Conservation (phyloP, 2,888 invertebrate species). For the Drosophila parthenogenetica region DNA sequence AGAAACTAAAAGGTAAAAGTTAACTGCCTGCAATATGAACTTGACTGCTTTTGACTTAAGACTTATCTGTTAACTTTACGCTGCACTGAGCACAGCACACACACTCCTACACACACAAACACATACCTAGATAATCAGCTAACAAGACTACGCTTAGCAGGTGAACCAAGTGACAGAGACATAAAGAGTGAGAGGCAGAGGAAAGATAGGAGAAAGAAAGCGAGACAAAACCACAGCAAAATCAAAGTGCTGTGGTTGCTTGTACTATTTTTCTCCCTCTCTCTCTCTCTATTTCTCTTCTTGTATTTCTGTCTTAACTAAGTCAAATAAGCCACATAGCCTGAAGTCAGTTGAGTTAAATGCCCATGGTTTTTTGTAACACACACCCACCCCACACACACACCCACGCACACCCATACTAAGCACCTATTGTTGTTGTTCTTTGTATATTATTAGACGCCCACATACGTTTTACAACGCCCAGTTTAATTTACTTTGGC, state of each 20-base stretch:
- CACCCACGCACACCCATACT: slow-evolving; percentile 16
- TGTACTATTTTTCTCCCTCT: background rate
- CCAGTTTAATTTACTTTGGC: slow-evolving; percentile 57
- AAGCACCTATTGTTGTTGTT: slow-evolving; percentile 29
- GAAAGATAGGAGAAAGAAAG: background rate
- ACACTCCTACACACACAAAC: slow-evolving; percentile 5
- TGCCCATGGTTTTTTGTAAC: slow-evolving; percentile 40
- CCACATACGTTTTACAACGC: slow-evolving; percentile 35
- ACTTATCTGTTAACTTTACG: slow-evolving; percentile 68
- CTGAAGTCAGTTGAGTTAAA: slow-evolving; percentile 38
- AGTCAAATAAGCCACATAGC: slow-evolving; percentile 23
- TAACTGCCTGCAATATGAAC: slow-evolving; percentile 41
- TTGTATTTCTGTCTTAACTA: slow-evolving; percentile 3
- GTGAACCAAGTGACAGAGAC: slow-evolving; percentile 24
- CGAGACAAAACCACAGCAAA: slow-evolving; percentile 34
- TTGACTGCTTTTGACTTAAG: slow-evolving; percentile 51
- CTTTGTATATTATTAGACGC: slow-evolving; percentile 53
- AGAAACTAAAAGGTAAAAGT: slow-evolving; percentile 11
- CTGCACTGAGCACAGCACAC: slow-evolving; percentile 58
- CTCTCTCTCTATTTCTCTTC: background rate
- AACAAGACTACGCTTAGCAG: slow-evolving; percentile 49
- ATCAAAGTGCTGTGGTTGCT: slow-evolving; percentile 48
- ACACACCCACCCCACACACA: slow-evolving; percentile 27
- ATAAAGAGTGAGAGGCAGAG: background rate
- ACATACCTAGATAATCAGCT: slow-evolving; percentile 47